These are phyloP conservation scores for Corvus moneduloides DNA, from an alignment of 2,113 vertebrate genomes.

Conservation along the genomic window DNA sequence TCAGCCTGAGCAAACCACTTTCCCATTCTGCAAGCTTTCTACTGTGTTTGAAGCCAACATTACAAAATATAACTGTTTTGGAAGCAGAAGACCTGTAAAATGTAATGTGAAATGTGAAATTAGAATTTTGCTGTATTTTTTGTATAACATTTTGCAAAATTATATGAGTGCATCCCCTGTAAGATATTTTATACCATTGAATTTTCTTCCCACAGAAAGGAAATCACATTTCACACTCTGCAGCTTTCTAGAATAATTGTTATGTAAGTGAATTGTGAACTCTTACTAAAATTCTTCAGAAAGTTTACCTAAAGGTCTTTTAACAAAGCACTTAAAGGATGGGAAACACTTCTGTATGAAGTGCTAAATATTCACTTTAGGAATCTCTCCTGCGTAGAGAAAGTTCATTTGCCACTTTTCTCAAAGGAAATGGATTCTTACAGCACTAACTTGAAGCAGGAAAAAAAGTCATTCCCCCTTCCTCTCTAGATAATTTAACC, in stretches of 20 bases:
- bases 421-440: background rate
- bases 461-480: background rate
- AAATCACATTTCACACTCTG: conserved; percentile 2
- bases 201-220: background rate
- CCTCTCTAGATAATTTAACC: background rate
- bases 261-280: background rate
- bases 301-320: conserved; percentile 3
- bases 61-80: background rate
- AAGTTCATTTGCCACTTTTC: background rate
- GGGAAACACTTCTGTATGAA: background rate
- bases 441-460: background rate
- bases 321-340: background rate
- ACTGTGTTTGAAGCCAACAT: background rate
- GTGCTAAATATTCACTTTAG: background rate
- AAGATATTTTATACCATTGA: background rate
- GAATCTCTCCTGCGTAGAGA: background rate
- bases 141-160: background rate
- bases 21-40: background rate
- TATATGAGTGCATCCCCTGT: background rate
- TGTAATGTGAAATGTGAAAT: background rate
- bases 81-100: background rate
- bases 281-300: background rate
- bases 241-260: background rate
- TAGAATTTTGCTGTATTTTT: background rate
- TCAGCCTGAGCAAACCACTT: background rate